Base-by-base conservation (phyloP, 2,797 vertebrate species). In the Sebastes trivittatus region DNA sequence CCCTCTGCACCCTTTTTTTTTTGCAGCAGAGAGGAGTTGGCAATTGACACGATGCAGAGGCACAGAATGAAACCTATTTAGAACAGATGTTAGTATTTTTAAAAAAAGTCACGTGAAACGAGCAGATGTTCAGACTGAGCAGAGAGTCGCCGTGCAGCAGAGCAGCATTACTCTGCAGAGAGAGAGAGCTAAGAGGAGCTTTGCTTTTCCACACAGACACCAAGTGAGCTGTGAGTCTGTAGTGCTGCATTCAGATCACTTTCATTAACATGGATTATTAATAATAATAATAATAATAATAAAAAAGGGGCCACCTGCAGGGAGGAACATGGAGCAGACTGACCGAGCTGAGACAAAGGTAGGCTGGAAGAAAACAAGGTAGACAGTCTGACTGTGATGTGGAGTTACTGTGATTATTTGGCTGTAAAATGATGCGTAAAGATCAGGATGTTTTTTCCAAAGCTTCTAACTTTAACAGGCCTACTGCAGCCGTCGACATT, bases 61-160 rank as follows among this genome's bases (percentile, higher is more conserved):
- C 97, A 96, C 95, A 95, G 96, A 97, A 97, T 95, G 95, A 95
- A 96, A 96, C 95, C 97, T 97, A 97, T 97, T 96, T 97, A 96
- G 96, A 96, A 96, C 97, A 98, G 97, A 98, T 98, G 98, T 97
- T 96, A 92, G 94, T 94, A 93, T 95, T 97, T 97, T 96, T 94
- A 2, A 80, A 84, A 60, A 92, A 95, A 96, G 97, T 98, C 97
- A 98, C 96, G 96, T 98, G 97, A 96, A 96, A 84, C 69, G 95
- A 98, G 97, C 97, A 99, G 97, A 98, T 98, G 97, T 97, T 93
- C 92, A 95, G 95, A 93, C 93, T 90, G 94, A 89, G 94, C 82
- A 85, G 93, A 90, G 93, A 87, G 93, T 95, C 92, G 94, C 95
- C 95, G 94, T 91, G 92, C 94, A 92, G 89, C n/a, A 46, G 16